phyloP scores from a whole-genome alignment of 2,888 invertebrate species.

The Caenorhabditis angaria region DNA sequence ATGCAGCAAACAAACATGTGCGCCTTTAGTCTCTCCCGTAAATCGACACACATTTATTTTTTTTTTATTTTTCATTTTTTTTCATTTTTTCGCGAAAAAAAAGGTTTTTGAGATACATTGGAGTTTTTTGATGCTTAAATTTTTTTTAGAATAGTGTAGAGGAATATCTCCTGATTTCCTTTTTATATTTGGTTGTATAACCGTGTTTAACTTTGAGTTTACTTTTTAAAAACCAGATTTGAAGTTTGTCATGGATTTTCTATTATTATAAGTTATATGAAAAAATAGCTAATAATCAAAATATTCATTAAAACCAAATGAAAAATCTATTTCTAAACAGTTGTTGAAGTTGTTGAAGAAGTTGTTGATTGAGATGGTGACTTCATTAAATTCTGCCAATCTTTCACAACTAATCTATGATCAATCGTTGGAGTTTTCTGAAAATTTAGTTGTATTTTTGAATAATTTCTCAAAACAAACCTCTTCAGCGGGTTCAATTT shows the following conservation, averaged over 20 bases:
- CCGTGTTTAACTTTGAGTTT: no score
- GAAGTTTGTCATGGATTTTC: no score
- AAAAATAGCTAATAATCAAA: no score
- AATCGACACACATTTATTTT: conserved; percentile 19
- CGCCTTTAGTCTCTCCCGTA: conserved; percentile 30
- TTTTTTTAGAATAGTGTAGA: no score
- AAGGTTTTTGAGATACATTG: conserved; percentile 6
- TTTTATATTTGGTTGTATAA: no score
- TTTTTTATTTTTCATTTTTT: conserved; percentile 9
- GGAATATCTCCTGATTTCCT: no score
- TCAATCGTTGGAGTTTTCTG: conserved; percentile 14
- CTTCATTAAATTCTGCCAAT: conserved; percentile 29
- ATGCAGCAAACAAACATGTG: not conserved
- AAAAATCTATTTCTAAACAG: not conserved
- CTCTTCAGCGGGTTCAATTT: conserved; percentile 25
- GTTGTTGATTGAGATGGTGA: conserved; percentile 29
- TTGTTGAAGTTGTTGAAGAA: conserved; percentile 13
- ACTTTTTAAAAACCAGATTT: no score
- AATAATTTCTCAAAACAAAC: conserved; percentile 13
- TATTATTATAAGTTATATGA: no score
- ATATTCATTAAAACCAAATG: not conserved
- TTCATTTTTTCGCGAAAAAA: conserved; percentile 11
- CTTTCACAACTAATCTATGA: conserved; percentile 23
- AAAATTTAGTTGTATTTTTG: not conserved
- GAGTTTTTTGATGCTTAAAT: conserved; percentile 12